A percentile compares a stretch with the other conserved stretches of the same genome.
Conservation (phyloP, 2,888 invertebrate genomes). For the Metopia argyrocephala region DNA sequence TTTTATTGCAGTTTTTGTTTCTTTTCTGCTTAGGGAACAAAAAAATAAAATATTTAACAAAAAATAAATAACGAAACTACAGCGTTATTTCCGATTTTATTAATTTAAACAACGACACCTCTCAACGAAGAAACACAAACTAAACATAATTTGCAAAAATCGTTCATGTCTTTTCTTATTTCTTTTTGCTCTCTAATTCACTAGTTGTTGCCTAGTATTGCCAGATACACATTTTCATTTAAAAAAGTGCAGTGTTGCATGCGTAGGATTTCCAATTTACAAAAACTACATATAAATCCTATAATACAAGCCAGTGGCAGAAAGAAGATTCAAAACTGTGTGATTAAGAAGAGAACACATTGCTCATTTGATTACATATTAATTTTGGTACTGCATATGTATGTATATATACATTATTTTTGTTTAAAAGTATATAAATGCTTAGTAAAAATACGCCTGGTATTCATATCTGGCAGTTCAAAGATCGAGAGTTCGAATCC, state of each 20-base stretch:
- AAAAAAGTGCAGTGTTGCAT: conserved; percentile 32
- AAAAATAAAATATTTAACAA: conserved; percentile 53
- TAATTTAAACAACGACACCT: conserved; percentile 51
- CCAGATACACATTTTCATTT: conserved; percentile 24
- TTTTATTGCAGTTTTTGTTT: conserved; percentile 39
- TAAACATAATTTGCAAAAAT: conserved; percentile 51
- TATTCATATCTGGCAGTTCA: too few relatives aligned
- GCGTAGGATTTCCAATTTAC: not conserved
- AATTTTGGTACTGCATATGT: too few relatives aligned
- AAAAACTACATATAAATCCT: not conserved
- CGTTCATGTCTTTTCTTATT: conserved; percentile 36
- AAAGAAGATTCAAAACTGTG: too few relatives aligned
- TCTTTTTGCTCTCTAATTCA: not conserved
- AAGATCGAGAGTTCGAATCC: too few relatives aligned
- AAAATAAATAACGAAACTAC: conserved; percentile 57
- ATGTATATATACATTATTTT: too few relatives aligned
- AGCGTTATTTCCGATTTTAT: conserved; percentile 30
- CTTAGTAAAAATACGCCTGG: too few relatives aligned
- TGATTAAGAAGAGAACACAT: too few relatives aligned
- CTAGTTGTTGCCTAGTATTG: conserved; percentile 30
- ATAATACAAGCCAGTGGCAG: too few relatives aligned
- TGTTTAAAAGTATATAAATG: too few relatives aligned
- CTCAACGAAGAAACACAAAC: conserved; percentile 59
- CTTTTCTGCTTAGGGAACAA: conserved; percentile 47
- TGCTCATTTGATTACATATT: too few relatives aligned